A percentile compares a stretch with the other conserved stretches of the same genome.
These are phyloP conservation scores for Centropus unirufus DNA, from an alignment of 2,113 vertebrate genomes.

Conservation along the genomic window DNA sequence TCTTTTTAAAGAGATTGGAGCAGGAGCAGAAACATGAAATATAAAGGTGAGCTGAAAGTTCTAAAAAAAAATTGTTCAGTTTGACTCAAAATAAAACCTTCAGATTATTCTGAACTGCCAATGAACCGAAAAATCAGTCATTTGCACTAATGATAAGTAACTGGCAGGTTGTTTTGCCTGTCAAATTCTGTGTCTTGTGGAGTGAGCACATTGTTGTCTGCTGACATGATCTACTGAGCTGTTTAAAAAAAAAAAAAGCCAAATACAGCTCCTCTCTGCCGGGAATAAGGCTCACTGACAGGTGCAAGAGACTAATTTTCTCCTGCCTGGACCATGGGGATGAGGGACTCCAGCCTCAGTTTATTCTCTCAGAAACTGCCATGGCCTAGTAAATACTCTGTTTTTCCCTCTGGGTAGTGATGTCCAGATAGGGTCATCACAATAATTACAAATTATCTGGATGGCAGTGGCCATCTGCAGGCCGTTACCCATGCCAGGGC, in stretches of 20 bases:
- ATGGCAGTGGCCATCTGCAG: not conserved
- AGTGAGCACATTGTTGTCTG: constrained; percentile 68
- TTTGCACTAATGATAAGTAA: constrained; percentile 72
- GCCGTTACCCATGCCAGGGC: not conserved
- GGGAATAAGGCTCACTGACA: not conserved
- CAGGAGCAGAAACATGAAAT: not conserved
- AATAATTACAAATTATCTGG: not conserved
- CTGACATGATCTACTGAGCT: constrained; percentile 62
- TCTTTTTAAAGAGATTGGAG: not conserved
- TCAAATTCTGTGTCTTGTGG: constrained; percentile 71
- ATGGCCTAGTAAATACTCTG: not conserved
- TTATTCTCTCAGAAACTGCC: not conserved
- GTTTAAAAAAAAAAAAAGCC: not conserved
- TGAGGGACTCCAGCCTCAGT: not conserved
- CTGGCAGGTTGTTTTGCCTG: constrained; percentile 72
- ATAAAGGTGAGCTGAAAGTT: constrained; percentile 50
- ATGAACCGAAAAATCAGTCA: constrained; percentile 70
- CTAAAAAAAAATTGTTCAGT: constrained; percentile 9
- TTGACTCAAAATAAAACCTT: constrained; percentile 68
- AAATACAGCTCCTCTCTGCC: not conserved
- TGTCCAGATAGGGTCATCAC: not conserved
- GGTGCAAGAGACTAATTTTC: not conserved
- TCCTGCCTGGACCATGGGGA: not conserved
- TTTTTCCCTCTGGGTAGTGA: not conserved
- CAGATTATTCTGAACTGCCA: constrained; percentile 63